Evolutionary conservation across 2,113 vertebrate genomes (phyloP), one percentile per base, ranked within the genome.

Genomic region (Notothenia rossii): DNA sequence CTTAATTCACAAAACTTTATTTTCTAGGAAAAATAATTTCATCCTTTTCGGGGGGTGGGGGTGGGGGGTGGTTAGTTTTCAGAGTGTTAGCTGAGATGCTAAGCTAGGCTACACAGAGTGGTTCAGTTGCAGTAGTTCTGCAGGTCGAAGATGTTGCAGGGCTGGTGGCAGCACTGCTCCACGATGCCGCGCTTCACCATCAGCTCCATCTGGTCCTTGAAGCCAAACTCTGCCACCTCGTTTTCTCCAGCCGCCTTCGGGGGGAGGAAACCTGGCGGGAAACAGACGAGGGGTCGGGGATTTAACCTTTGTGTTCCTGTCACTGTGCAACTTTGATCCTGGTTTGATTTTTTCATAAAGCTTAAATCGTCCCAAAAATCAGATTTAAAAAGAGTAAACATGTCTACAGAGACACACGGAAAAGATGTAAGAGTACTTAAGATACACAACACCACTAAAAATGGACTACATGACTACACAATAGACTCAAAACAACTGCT

Each of bases 91-190:
- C 67, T 22, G n/a, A 40, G 25, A 62, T 51, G 72, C 75, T 46
- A 51, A 56, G 29, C 75, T 50, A 40, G 33, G 61, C 49, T 3
- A 40, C 13, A 29, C 49, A 36, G 15, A 10, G n/a, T 17, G 0
- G 61, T 29, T 94, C 94, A 98, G 92, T 98, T 97, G 91, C 98
- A 99, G 95, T 99, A 99, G 84, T 95, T 97, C 89, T 98, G 95
- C 89, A 99, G 95, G 51, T 98, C 96, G 40, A 96, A 94, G 60
- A 98, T 89, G 55, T 96, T 97, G 84, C 98, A 99, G 5, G 96
- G 93, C 54, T 94, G 94, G 81, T 96, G 95, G 82, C 98, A 99
- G 89, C 98, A 99, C 86, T 97, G 96, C 75, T 99, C 97, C 72
- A 99, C 97, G 0, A 99, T 99, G 51, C 98, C 97, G 0, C 97